These are phyloP conservation scores for Petrocephalus schoutedeni DNA, from an alignment of 2,797 vertebrate genomes.

Conservation along the genomic window DNA sequence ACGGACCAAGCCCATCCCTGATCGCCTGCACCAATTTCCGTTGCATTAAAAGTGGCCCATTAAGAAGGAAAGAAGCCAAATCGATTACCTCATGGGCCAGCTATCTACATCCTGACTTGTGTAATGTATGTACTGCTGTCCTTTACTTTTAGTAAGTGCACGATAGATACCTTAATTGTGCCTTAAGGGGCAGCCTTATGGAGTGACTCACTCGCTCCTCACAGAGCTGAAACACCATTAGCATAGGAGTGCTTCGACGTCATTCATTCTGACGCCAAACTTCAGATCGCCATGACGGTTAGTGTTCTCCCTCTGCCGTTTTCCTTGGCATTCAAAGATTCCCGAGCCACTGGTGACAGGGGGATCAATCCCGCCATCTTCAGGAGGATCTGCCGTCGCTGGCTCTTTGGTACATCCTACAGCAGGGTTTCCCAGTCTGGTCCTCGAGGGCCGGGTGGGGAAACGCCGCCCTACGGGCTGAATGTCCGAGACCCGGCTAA, in stretches of 20 bases:
- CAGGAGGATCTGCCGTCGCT: background rate
- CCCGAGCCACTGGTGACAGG: background rate
- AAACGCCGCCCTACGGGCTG: background rate
- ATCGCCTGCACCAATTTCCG: background rate
- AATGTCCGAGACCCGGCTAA: background rate
- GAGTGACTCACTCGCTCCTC: background rate
- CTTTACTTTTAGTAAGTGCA: background rate
- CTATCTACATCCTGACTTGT: background rate
- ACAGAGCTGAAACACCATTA: background rate
- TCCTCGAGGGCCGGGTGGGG: no score
- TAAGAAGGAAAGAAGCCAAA: background rate
- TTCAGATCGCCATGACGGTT: background rate
- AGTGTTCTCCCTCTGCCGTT: background rate
- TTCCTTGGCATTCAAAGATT: background rate
- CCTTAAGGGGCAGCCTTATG: background rate
- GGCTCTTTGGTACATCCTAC: background rate
- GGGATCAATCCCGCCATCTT: background rate
- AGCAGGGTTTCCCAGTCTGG: background rate
- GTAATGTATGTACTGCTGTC: background rate
- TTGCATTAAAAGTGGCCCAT: background rate
- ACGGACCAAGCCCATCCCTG: background rate
- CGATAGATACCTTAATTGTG: background rate
- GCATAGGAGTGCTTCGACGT: background rate
- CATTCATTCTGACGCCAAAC: background rate
- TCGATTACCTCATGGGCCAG: background rate